A percentile compares a stretch with the other conserved stretches of the same genome.
Conservation (phyloP, 2,113 vertebrate species). For the Cardinalis cardinalis region DNA sequence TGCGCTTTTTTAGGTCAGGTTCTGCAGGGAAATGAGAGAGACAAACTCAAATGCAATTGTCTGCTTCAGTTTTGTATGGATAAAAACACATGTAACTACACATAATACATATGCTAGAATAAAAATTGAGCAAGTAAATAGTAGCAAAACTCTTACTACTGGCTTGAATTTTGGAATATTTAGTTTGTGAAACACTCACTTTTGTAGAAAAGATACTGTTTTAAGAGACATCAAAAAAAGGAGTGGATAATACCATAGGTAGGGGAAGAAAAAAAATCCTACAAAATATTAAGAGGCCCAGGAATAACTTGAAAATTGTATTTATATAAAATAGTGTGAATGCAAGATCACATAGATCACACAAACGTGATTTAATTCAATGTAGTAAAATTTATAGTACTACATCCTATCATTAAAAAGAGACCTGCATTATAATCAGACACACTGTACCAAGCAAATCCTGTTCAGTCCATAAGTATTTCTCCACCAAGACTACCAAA, state of each 20-base stretch:
- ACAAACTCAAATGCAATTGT: not conserved
- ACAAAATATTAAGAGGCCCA: not conserved
- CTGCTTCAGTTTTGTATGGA: not conserved
- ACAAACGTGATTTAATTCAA: not conserved
- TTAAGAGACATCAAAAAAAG: not conserved
- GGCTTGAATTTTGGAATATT: not conserved
- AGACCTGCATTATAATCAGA: not conserved
- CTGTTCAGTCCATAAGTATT: not conserved
- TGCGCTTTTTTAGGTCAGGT: conserved; percentile 92
- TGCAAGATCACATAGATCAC: not conserved
- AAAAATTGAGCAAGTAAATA: not conserved
- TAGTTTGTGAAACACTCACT: not conserved
- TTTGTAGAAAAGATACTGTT: not conserved
- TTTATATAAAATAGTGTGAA: not conserved
- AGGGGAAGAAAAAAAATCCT: not conserved
- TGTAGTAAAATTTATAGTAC: not conserved
- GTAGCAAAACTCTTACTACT: not conserved
- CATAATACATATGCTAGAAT: not conserved
- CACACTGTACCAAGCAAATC: not conserved
- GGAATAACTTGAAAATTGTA: not conserved
- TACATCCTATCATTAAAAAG: not conserved
- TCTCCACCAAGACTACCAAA: not conserved
- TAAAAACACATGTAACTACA: not conserved
- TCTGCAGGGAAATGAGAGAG: conserved; percentile 69
- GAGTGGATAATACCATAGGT: not conserved